Evolutionary conservation across 2,888 invertebrate genomes (phyloP).

Genomic region (Pyrrhosoma nymphula): DNA sequence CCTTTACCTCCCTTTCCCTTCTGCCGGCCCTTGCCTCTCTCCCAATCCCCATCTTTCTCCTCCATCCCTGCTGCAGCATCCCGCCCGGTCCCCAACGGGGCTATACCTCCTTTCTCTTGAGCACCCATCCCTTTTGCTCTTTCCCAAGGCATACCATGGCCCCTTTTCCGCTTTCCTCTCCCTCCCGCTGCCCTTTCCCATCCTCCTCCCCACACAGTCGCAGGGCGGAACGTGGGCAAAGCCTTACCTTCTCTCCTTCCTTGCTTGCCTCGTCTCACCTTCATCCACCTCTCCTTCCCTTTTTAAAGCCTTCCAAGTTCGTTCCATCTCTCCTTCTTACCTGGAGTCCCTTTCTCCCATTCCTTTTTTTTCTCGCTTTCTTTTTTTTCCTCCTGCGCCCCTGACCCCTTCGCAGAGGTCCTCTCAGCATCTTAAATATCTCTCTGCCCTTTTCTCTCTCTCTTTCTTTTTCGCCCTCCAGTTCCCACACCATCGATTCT

Average conservation of each 20-base stretch:
- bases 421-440: conserved; percentile 52
- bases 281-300: neutral
- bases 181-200: neutral
- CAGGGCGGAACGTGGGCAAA: neutral
- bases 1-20: neutral
- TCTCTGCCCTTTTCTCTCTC: neutral
- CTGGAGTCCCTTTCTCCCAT: neutral
- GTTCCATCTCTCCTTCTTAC: neutral
- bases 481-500: neutral
- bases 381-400: neutral
- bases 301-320: neutral
- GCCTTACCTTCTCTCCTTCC: neutral
- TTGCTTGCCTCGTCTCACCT: neutral
- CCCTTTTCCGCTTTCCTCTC: neutral
- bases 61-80: neutral
- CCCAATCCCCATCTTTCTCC: neutral
- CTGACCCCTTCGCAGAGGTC: neutral
- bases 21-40: neutral
- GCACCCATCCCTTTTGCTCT: conserved; percentile 36
- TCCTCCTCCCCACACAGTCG: neutral
- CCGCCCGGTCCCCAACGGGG: neutral
- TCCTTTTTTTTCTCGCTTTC: neutral
- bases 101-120: conserved; percentile 36
- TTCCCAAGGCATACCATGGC: neutral
- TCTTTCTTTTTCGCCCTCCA: neutral